Base-by-base conservation (phyloP, 1,140 invertebrate genomes). In the Liolophura sinensis region DNA sequence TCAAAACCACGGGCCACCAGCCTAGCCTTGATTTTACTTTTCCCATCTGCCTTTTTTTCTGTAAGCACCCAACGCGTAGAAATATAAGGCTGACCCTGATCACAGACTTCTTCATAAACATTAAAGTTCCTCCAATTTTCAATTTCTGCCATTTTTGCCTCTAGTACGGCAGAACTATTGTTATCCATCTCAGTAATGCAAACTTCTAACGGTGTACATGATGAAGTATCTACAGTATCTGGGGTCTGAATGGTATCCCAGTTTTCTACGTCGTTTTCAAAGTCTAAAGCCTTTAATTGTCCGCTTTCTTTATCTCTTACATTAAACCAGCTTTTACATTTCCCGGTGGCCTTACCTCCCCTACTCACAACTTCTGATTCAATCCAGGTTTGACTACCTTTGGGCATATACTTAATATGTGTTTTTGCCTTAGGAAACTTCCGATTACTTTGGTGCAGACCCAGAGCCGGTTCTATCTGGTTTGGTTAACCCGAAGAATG, bases 41-140 rank as follows among this genome's bases (percentile, higher is more conserved):
- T 55, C 7, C 25, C n/a, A 11, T 9, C n/a, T n/a, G 52, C n/a
- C 9, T n/a, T 55, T n/a, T 55, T 55, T 55, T 55, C 52, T 11
- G 52, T 55, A 11, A 55, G n/a, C n/a, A 55, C 9, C 52, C 52
- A 55, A 55, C 52, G 52, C 25, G 52, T 55, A n/a, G 52, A 11
- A 11, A 55, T 55, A 55, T 22, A 55, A 7, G 52, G 52, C 7
- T 55, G 52, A n/a, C 25, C 52, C 52, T 11, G 52, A n/a, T 55
- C 52, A 11, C n/a, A n/a, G n/a, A 55, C 52, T 22, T n/a, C 25
- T 55, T 55, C 52, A 55, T 55, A 55, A 11, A 55, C 52, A 7
- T 55, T 55, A 55, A 55, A 55, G 11, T n/a, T 22, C 25, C 7
- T n/a, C 52, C 52, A 55, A n/a, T 55, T 55, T 55, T 55, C 52